Evolutionary conservation across 1,140 invertebrate species (phyloP), one percentile per base, ranked within the genome.

Genomic region (Himalopsyche phryganea): DNA sequence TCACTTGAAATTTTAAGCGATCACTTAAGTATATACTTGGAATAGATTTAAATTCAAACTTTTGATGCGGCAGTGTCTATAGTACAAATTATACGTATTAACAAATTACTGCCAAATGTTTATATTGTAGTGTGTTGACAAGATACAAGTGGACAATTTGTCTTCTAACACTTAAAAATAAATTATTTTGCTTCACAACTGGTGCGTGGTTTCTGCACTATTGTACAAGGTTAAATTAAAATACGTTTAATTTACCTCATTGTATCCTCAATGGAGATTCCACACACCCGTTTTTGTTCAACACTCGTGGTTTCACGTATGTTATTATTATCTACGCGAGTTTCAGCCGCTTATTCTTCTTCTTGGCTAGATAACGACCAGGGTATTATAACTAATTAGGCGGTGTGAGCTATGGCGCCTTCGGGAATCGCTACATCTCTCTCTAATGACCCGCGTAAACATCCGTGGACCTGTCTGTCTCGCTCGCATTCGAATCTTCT

Each of bases 311-410:
- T 11, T 45, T 40, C 15, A 40, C 38, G 38, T 40, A 15, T 40
- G 11, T 15, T 15, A 40, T 40, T 49, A 49, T 51, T 36, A 33
- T 45, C 28, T 44, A 41, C 54, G 54, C 45, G 18, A 38, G 54
- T 32, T 45, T 40, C 23, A 28, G 36, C 45, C 46, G 36, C 54
- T 56, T 58, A 50, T 58, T 58, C 56, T 58, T 58, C 56, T 45
- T 36, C 47, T 50, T 50, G 56, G 48, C 32, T 48, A 63, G 51
- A 63, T 63, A 58, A 63, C 60, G 50, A 63, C 45, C 44, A 32
- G 17, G 40, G 60, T 50, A 59, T 63, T 63, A 63, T 54, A 55
- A 58, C 55, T 63, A 58, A 63, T 63, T 63, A 63, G 50, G 60
- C 40, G 60, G 53, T 49, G 60, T 63, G 60, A 63, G 50, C 54